Evolutionary conservation across 2,113 vertebrate genomes (phyloP).

Genomic region (Pycnonotus jocosus): DNA sequence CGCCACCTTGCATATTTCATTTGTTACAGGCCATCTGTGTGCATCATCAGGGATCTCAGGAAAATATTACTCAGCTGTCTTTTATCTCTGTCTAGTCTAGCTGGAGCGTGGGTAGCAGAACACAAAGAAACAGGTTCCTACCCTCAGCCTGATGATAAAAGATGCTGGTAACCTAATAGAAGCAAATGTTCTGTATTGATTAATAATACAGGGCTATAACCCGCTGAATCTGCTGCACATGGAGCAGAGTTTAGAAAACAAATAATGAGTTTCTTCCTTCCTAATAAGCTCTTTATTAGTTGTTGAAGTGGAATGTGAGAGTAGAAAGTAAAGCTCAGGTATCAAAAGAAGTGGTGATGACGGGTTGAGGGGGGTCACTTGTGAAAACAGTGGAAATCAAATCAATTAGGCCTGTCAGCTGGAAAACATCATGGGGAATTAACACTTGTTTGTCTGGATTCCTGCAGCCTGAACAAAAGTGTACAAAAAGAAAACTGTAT

Average conservation of each 20-base stretch:
- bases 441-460: slow-evolving; percentile 55
- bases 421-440: slow-evolving; percentile 62
- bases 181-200: slow-evolving; percentile 32
- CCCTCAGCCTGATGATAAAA: slow-evolving; percentile 27
- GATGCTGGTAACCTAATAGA: slow-evolving; percentile 30
- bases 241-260: slow-evolving; percentile 19
- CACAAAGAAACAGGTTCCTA: slow-evolving; percentile 42
- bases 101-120: slow-evolving; percentile 39
- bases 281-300: slow-evolving; percentile 57
- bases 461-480: slow-evolving; percentile 9
- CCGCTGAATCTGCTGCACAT: accelerated
- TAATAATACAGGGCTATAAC: slow-evolving; percentile 33
- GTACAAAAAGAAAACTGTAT: slow-evolving; percentile 7
- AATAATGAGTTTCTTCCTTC: slow-evolving; percentile 34
- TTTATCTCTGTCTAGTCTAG: slow-evolving; percentile 59
- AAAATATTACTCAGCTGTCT: slow-evolving; percentile 63
- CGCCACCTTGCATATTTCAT: slow-evolving; percentile 50
- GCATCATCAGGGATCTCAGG: slow-evolving; percentile 53
- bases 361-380: slow-evolving; percentile 52
- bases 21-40: slow-evolving; percentile 59
- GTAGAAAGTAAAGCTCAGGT: slow-evolving; percentile 58
- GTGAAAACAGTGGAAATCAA: slow-evolving; percentile 69
- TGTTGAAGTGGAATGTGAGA: slow-evolving; percentile 58
- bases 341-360: slow-evolving; percentile 49
- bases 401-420: slow-evolving; percentile 66